Evolutionary conservation across 1,140 invertebrate genomes (phyloP).

Genomic region (Micrasema longulum): DNA sequence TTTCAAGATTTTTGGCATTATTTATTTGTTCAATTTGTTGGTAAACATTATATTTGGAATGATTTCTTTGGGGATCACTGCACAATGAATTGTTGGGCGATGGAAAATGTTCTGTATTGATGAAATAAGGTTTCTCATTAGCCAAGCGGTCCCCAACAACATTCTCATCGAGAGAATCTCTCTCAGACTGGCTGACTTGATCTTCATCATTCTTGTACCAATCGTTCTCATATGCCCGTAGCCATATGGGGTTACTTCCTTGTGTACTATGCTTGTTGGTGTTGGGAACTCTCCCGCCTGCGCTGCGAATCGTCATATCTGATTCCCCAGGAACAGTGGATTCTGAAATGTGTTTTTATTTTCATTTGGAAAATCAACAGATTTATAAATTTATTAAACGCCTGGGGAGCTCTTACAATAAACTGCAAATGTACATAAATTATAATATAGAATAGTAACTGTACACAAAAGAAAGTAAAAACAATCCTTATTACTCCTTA

Average conservation of each 20-base stretch:
- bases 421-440: no score
- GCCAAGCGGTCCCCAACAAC: conserved; percentile 74
- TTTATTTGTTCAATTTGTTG: conserved; percentile 73
- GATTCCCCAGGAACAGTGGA: conserved; percentile 73
- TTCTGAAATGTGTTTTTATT: conserved; percentile 57
- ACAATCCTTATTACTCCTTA: no score
- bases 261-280: conserved; percentile 94
- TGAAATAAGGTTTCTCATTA: conserved; percentile 69
- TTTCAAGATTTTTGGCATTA: conserved; percentile 84
- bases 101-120: conserved; percentile 65
- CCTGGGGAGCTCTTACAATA: no score
- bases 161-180: conserved; percentile 90
- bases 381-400: no score
- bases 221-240: conserved; percentile 93
- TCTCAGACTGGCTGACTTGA: conserved; percentile 75
- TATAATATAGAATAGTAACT: no score
- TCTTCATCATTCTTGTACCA: conserved; percentile 93
- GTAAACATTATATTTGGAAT: conserved; percentile 75
- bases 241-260: conserved; percentile 95
- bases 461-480: no score
- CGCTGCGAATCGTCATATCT: conserved; percentile 77
- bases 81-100: conserved; percentile 66
- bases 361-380: no score
- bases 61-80: conserved; percentile 65
- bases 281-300: conserved; percentile 85